Evolutionary conservation across 2,888 invertebrate species (phyloP).

Genomic region (Lochmaea crataegi): DNA sequence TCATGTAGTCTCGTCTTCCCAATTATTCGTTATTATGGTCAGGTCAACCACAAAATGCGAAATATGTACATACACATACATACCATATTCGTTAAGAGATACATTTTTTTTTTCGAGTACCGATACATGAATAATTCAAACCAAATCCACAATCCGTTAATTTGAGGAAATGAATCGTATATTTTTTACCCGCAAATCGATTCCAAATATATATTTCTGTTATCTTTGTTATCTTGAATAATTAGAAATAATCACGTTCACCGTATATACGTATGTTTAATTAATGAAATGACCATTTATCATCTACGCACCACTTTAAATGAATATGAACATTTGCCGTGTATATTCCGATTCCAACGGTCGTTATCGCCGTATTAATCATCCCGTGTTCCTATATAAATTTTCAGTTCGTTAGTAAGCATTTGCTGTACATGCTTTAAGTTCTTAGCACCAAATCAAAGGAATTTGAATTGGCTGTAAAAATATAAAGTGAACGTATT

Average conservation of each 20-base stretch:
- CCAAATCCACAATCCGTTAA: neutral
- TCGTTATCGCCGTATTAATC: constrained; percentile 24
- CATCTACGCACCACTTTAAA: constrained; percentile 19
- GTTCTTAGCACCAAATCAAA: constrained; percentile 30
- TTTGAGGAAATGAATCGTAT: neutral
- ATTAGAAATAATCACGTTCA: neutral
- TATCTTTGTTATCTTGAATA: neutral
- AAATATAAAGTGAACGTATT: no score
- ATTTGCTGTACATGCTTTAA: constrained; percentile 33
- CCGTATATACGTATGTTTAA: constrained; percentile 16
- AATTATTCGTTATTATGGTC: no score
- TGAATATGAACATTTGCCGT: constrained; percentile 14
- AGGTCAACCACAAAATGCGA: no score
- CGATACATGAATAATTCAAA: neutral
- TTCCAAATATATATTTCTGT: neutral
- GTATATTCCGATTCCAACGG: constrained; percentile 11
- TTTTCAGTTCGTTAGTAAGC: constrained; percentile 27
- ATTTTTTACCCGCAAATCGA: neutral
- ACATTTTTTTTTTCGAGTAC: no score
- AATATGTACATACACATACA: neutral
- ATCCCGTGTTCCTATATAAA: constrained; percentile 15
- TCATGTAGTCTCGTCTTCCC: no score
- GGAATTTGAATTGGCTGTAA: neutral
- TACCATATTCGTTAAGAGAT: neutral
- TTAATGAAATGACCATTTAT: constrained; percentile 27